Evolutionary conservation across 53 echinoderm and acorn worm species (phyloP), one percentile per base, ranked within the genome.

Genomic region (Stichopus horrens): DNA sequence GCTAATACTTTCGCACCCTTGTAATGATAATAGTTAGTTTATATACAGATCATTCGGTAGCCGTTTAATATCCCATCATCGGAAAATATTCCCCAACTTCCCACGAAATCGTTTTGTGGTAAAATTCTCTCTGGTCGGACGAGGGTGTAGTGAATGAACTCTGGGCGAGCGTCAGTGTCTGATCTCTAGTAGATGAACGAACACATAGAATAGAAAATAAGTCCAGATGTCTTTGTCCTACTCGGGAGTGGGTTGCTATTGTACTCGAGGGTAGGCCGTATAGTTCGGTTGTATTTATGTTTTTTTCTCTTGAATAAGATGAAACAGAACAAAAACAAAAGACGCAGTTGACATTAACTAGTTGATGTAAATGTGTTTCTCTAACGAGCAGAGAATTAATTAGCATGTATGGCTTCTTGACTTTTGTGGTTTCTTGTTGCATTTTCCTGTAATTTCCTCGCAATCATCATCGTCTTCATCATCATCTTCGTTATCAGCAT

Each of bases 21-120:
- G 54, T 16, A 79, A 79, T 79, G 53, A 79, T 54, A 55, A 79
- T 10, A 13, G 54, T 79, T 79, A 53, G 79, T 79, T 79, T 79
- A 79, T 55, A 79, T 54, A 79, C 79, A 79, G 53, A 79, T 79
- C 79, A 79, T 79, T 79, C 79, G 53, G 52, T 79, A 79, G 18
- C 79, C 54, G 54, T 79, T 79, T 53, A 79, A 79, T 79, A 52
- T 79, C 79, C 53, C 79, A 79, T 79, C 79, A 79, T 53, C 9
- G 11, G 54, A 55, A 53, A n/a, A 79, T 14, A 52, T 9, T 75
- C 21, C 21, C 75, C 75, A 75, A 19, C 52, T 16, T 54, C 79
- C 18, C 79, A 79, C 54, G 55, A 79, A 79, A 19, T 75, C 19
- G 79, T 53, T 79, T 79, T 79, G 79, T 79, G 13, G 79, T 7